These are phyloP conservation scores for Oasisia sp. DNA, from an alignment of 2,888 invertebrate genomes.

Conservation along the genomic window DNA sequence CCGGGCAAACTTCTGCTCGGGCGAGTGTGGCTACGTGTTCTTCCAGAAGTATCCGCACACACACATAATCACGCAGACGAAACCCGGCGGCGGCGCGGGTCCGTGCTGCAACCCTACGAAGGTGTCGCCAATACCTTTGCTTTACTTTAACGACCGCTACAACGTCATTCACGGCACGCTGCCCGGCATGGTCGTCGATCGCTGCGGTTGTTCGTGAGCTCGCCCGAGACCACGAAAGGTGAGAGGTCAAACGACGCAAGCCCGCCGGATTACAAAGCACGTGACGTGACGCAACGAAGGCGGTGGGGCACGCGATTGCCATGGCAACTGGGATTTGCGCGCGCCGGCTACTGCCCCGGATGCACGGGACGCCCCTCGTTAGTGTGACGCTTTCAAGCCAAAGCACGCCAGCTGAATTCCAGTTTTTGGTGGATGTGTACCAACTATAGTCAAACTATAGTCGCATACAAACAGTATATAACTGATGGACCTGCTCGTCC, in stretches of 20 bases:
- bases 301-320: background rate
- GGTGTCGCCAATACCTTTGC: slow-evolving; percentile 32
- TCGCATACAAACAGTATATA: background rate
- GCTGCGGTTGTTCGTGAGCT: slow-evolving; percentile 32
- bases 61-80: slow-evolving; percentile 79
- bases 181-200: slow-evolving; percentile 36
- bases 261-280: background rate
- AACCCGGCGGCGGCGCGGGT: slow-evolving; percentile 78
- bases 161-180: slow-evolving; percentile 29
- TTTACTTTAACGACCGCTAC: slow-evolving; percentile 31
- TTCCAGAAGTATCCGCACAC: slow-evolving; percentile 88
- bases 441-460: slow-evolving; percentile 13
- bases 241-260: background rate
- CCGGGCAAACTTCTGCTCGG: slow-evolving; percentile 95
- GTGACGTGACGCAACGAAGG: background rate
- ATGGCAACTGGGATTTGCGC: background rate
- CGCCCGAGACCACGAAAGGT: background rate
- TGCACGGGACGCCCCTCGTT: background rate
- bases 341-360: background rate
- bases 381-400: background rate
- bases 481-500: background rate
- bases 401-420: background rate
- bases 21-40: slow-evolving; percentile 90
- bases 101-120: slow-evolving; percentile 78
- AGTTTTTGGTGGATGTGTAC: background rate